phyloP scores from a whole-genome alignment of 2,888 invertebrate species.

The Diploptera punctata region DNA sequence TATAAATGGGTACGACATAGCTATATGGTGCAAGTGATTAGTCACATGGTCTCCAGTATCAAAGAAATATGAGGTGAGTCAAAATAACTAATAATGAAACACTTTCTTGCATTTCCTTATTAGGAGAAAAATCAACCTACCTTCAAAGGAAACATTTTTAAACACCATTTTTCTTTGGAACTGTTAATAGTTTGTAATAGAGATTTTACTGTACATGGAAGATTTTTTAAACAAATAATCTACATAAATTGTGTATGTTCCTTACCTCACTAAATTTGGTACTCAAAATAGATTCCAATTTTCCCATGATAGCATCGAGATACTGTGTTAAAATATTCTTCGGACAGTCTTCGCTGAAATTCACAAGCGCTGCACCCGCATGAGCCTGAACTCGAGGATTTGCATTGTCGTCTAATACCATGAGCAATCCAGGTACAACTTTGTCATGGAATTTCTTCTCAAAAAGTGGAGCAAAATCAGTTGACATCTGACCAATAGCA shows the following conservation, averaged over 20 bases:
- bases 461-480: constrained; percentile 96
- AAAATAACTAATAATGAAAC: no score
- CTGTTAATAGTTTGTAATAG: no score
- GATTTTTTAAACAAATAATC: neutral
- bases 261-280: constrained; percentile 89
- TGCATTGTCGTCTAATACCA: constrained; percentile 86
- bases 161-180: no score
- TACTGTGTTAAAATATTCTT: constrained; percentile 91
- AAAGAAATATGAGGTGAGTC: no score
- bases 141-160: no score
- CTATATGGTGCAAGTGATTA: no score
- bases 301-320: constrained; percentile 88
- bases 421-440: constrained; percentile 90
- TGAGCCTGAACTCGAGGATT: constrained; percentile 94
- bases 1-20: no score
- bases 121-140: no score
- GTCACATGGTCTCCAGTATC: no score
- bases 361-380: constrained; percentile 95
- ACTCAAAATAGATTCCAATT: constrained; percentile 87
- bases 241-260: no score
- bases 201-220: neutral
- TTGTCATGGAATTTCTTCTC: constrained; percentile 98
- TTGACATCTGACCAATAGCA: constrained; percentile 98
- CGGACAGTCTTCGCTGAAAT: constrained; percentile 99
- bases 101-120: no score